Base-by-base conservation (phyloP, 1,140 invertebrate species). In the Neomicropteryx cornuta region DNA sequence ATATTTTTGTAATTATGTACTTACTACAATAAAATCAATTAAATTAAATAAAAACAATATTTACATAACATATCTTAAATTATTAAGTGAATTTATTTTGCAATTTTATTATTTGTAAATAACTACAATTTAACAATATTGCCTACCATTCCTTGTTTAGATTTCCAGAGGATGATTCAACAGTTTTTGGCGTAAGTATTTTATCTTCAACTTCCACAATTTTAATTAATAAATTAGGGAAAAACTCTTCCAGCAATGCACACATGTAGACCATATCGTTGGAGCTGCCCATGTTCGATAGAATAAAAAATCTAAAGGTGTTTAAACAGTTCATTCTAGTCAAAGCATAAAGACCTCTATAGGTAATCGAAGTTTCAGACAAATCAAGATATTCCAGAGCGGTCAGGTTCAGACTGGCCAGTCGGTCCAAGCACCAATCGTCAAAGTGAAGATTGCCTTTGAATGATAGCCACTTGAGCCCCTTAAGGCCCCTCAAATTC, bases 401-500 rank as follows among this genome's bases (percentile, higher is more conserved):
- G 8, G 46, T 47, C 16, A 56, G 55, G 44, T 55, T 57, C 13
- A 59, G 51, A 3, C 56, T 53, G 16, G 60, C 56, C 29, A 67
- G 17, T 48, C 56, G 50, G 38, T 69, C 64, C 11, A 69, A 17
- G 20, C 61, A 55, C 66, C 66, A 69, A 10, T 62, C 64, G 52
- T 69, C 63, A 17, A 69, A 43, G 47, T 52, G 31, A 44, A 51
- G 56, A 36, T 64, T 63, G 33, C 60, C 58, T 39, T 49, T 58
- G 11, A 68, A 42, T 6, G 56, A 62, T 4, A 68, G 39, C 63
- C 62, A 67, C 44, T 60, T 66, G 0, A 67, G 45, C n/a, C 49
- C 56, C 31, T 50, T 55, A 2, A 68, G 43, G 6, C 49, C 47
- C 4, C 17, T 31, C 16, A 68, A 35, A 40, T 67, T 66, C 21